Conservation (phyloP, 2,888 invertebrate genomes). For the Gymnosoma rotundatum region DNA sequence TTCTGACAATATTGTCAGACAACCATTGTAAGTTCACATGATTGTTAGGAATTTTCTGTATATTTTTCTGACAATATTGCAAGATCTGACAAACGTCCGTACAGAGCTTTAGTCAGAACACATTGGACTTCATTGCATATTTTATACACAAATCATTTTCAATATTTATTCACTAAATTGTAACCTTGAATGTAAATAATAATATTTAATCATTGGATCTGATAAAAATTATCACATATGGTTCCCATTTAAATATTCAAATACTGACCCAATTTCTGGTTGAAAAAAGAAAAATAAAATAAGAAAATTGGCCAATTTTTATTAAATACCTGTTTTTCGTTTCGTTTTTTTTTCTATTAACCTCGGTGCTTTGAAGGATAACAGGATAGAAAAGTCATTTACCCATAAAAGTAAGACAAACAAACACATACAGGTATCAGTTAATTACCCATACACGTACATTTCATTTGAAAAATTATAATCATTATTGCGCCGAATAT, state of each 20-base stretch:
- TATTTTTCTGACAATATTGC: too few relatives aligned
- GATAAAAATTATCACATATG: constrained; percentile 23
- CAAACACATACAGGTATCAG: constrained; percentile 1
- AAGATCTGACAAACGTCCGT: too few relatives aligned
- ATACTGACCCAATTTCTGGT: constrained; percentile 43
- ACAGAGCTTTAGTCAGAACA: too few relatives aligned
- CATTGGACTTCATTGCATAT: too few relatives aligned
- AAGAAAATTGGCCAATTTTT: constrained; percentile 67
- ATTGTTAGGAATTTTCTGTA: too few relatives aligned
- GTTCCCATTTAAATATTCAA: constrained; percentile 32
- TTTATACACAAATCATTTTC: neutral
- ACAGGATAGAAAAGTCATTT: constrained; percentile 66
- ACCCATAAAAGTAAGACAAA: constrained; percentile 37
- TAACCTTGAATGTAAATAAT: constrained; percentile 10
- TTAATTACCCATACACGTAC: neutral
- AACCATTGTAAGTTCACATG: too few relatives aligned
- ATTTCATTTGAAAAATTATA: constrained; percentile 4
- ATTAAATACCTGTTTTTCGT: constrained; percentile 49
- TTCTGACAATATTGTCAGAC: too few relatives aligned
- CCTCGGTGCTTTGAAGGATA: constrained; percentile 41
- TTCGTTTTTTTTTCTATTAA: neutral
- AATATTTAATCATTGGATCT: neutral
- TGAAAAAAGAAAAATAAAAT: constrained; percentile 48
- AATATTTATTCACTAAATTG: neutral
- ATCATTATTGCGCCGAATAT: constrained; percentile 65